These are phyloP conservation scores for Danio aesculapii DNA, from an alignment of 2,797 vertebrate genomes.

Conservation along the genomic window DNA sequence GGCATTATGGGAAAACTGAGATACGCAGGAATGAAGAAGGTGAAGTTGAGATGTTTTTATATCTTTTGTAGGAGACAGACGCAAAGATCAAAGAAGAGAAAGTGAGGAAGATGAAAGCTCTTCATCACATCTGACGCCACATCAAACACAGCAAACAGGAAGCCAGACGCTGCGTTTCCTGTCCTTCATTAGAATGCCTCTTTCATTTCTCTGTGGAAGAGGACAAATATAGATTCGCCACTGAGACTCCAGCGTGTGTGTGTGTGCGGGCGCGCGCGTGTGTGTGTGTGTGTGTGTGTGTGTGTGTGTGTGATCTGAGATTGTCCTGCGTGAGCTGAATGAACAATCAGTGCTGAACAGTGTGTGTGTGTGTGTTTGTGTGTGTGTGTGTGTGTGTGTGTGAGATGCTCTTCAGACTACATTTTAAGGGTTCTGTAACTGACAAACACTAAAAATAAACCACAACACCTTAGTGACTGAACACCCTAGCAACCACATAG, in stretches of 20 bases:
- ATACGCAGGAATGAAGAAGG: neutral
- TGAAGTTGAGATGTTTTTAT: neutral
- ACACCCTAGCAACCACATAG: no score
- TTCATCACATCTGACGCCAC: conserved; percentile 48
- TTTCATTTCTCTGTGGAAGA: conserved; percentile 43
- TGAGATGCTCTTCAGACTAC: no score
- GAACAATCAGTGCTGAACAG: neutral
- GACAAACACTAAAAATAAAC: no score
- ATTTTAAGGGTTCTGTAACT: no score
- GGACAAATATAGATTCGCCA: conserved; percentile 52
- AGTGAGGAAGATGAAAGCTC: conserved; percentile 56
- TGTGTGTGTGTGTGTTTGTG: neutral
- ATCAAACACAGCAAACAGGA: conserved; percentile 58
- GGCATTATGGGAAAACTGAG: neutral
- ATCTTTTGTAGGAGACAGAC: no score
- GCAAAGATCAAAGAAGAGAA: conserved; percentile 5
- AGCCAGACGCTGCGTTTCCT: conserved; percentile 51
- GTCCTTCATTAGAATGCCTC: conserved; percentile 47
- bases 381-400: neutral
- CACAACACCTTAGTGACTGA: no score
- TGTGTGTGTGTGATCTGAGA: neutral
- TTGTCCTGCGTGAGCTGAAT: neutral
- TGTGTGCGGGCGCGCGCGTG: no score
- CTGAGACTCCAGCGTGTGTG: neutral
- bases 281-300: no score